A percentile compares a stretch with the other conserved stretches of the same genome.
phyloP scores from a whole-genome alignment of 2,113 vertebrate species.

The Tragelaphus imberbis region DNA sequence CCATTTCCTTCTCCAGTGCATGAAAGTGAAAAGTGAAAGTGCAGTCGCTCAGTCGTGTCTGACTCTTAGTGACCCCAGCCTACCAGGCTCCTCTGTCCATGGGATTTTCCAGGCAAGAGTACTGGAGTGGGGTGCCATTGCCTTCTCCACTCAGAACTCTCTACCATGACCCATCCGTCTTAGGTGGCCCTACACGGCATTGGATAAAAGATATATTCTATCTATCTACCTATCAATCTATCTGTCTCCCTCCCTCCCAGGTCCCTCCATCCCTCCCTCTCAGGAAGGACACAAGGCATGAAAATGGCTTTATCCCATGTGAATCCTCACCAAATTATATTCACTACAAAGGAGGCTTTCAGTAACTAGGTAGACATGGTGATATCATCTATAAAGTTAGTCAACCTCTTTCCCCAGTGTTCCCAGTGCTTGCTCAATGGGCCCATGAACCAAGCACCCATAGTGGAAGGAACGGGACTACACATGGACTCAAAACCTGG shows the following conservation, averaged over 20 bases:
- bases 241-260: not conserved
- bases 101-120: too few species aligned
- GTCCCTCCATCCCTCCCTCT: not conserved
- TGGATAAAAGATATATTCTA: not conserved
- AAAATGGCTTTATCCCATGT: not conserved
- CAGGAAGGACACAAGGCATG: not conserved
- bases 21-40: too few species aligned
- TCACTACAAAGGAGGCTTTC: not conserved
- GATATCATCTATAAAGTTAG: not conserved
- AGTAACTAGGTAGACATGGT: not conserved
- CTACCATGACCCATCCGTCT: not conserved
- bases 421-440: not conserved
- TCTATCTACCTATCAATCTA: not conserved
- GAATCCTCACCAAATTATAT: not conserved
- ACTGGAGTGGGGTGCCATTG: not conserved
- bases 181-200: not conserved
- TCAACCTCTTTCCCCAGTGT: not conserved
- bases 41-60: too few species aligned
- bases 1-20: too few species aligned
- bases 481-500: not conserved
- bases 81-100: too few species aligned
- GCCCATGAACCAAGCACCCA: not conserved
- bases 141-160: not conserved
- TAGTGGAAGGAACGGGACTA: not conserved
- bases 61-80: too few species aligned